A percentile compares a stretch with the other conserved stretches of the same genome.
These are phyloP conservation scores for Mustela lutreola DNA, from an alignment of 2,113 vertebrate species.

Conservation along the genomic window DNA sequence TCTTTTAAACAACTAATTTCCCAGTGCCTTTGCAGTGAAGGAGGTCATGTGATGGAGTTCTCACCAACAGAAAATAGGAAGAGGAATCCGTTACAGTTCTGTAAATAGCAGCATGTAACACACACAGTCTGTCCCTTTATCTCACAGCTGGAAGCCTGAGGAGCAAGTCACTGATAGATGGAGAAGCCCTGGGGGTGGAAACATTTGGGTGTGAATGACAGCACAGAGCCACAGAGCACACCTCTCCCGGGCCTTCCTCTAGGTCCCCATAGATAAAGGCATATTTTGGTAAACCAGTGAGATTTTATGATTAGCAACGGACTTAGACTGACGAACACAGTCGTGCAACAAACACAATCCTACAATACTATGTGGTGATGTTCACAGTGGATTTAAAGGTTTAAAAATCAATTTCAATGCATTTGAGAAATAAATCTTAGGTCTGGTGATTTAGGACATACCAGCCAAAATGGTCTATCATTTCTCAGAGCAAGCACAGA, in stretches of 20 bases:
- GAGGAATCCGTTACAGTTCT: neutral
- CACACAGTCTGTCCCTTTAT: neutral
- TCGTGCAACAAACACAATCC: neutral
- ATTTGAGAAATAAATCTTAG: neutral
- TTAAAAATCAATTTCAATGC: neutral
- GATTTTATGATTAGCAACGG: neutral
- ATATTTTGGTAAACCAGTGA: neutral
- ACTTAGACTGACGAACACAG: neutral
- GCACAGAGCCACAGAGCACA: fast-evolving
- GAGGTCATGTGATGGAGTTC: neutral
- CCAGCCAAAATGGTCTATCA: neutral
- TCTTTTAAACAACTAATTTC: neutral
- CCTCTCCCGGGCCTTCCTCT: neutral
- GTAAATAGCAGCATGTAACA: neutral
- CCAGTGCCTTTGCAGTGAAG: neutral
- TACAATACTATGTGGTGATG: neutral
- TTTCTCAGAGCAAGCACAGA: neutral
- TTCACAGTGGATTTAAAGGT: neutral
- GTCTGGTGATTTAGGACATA: neutral
- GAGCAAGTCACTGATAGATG: neutral
- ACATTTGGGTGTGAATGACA: neutral
- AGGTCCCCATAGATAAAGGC: neutral
- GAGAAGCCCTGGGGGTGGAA: neutral
- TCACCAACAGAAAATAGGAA: neutral
- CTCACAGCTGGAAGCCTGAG: neutral